Evolutionary conservation across 2,797 vertebrate genomes (phyloP).

Genomic region (Pygocentrus nattereri): DNA sequence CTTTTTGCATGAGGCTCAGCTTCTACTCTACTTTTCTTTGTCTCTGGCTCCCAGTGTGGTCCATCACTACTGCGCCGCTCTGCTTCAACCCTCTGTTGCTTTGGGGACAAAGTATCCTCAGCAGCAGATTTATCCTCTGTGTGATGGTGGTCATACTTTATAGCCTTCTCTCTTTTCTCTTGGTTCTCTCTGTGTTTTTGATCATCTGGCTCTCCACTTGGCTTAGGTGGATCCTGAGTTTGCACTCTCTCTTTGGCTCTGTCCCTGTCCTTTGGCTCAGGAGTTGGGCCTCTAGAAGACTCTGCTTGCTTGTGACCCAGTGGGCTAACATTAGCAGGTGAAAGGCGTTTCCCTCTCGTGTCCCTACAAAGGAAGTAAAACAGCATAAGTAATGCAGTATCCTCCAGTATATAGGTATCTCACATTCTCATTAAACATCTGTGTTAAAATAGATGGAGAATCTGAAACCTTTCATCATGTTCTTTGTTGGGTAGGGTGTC

Average conservation of each 20-base stretch:
- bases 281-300: constrained; percentile 33
- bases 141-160: constrained; percentile 36
- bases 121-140: constrained; percentile 39
- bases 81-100: constrained; percentile 32
- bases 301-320: constrained; percentile 49
- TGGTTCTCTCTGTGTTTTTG: constrained; percentile 47
- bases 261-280: constrained; percentile 53
- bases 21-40: constrained; percentile 61
- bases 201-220: constrained; percentile 37
- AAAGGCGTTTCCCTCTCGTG: constrained; percentile 39
- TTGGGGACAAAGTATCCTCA: constrained; percentile 43
- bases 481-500: constrained; percentile 51
- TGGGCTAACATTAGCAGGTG: constrained; percentile 40
- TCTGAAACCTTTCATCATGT: constrained; percentile 53
- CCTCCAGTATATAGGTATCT: not conserved
- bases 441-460: not conserved
- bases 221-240: constrained; percentile 12
- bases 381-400: constrained; percentile 1
- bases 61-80: constrained; percentile 32
- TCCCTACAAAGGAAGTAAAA: constrained; percentile 25
- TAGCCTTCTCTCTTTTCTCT: constrained; percentile 47
- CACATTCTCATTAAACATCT: not conserved
- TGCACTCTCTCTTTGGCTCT: constrained; percentile 28
- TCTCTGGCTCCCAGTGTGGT: constrained; percentile 36
- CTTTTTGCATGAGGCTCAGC: constrained; percentile 40